Evolutionary conservation across 2,888 invertebrate species (phyloP), one percentile per base, ranked within the genome.

Genomic region (Dermolepida albohirtum): DNA sequence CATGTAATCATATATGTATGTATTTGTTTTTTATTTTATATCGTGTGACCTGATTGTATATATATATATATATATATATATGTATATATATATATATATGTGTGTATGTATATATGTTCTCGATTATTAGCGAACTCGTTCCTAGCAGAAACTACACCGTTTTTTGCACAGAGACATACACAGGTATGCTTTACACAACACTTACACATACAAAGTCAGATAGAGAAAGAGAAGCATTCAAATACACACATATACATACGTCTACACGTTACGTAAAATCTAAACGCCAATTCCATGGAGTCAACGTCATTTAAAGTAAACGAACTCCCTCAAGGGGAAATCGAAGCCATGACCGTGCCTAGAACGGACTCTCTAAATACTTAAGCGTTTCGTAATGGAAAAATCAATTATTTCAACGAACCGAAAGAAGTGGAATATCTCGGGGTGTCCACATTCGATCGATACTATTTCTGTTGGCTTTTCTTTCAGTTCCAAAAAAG

Each of bases 321-420:
- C 77, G 80, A 80, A 79, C 79, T 78, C 74, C 59, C 78, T 78
- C 80, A 79, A 80, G 79, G 80, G 79, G 77, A 80, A 78, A 78
- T 73, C 76, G 78, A 77, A 80, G 78, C 79, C 80, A 79, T 80
- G 80, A 80, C 80, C 79, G 76, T 80, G 79, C 78, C 78, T 79
- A 74, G 34, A 34, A 10, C 29, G 14, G 14, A 59, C 40, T 77
- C 78, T 76, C 77, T 78, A 74, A 73, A 75, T 78, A 78, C 16
- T 78, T 78, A 78, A 77, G 77, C 76, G 72, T 73, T 75, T 75
- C 74, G 73, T 70, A 71, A 70, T 69, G 68, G 59, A 34, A 64
- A 64, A 67, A 72, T 72, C 69, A 66, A 72, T 70, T 67, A 49
- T 49, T 16, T 39, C 50, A 8, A 63, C 63, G 64, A 63, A 66